Evolutionary conservation across 2,113 vertebrate genomes (phyloP).

Genomic region (Cephalopterus ornatus): DNA sequence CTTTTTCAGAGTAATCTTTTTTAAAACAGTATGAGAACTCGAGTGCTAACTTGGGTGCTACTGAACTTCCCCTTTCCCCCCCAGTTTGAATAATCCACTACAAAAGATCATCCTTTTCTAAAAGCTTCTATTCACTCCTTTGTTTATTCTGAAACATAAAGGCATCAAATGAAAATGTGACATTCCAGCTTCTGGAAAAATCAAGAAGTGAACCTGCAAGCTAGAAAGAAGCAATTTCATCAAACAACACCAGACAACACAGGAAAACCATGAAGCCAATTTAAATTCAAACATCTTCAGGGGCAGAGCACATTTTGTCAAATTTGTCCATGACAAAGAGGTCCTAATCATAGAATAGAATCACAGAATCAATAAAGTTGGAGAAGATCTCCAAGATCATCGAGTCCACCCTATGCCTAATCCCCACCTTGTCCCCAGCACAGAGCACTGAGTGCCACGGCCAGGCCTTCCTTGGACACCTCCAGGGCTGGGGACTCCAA

Average conservation of each 20-base stretch:
- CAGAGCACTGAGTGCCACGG: background rate
- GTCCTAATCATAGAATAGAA: background rate
- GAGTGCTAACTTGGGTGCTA: background rate
- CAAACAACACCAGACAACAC: background rate
- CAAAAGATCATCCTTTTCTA: background rate
- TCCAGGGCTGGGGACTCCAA: background rate
- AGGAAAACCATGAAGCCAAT: background rate
- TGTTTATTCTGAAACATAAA: background rate
- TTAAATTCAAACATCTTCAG: background rate
- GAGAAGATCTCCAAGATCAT: background rate
- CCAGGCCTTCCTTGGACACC: background rate
- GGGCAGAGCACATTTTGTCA: background rate
- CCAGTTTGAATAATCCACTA: background rate
- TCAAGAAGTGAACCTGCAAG: background rate
- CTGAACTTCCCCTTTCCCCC: background rate
- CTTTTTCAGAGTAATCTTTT: background rate
- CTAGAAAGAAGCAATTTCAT: background rate
- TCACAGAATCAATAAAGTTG: background rate
- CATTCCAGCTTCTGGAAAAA: background rate
- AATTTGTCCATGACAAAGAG: background rate
- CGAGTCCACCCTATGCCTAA: rapidly evolving
- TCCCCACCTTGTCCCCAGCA: background rate
- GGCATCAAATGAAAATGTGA: background rate
- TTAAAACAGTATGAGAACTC: background rate
- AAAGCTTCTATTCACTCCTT: background rate